Percentiles rank a stretch among this genome's conserved stretches.
Evolutionary conservation across 2,113 vertebrate genomes (phyloP).

Genomic region (Calidris pygmaea): DNA sequence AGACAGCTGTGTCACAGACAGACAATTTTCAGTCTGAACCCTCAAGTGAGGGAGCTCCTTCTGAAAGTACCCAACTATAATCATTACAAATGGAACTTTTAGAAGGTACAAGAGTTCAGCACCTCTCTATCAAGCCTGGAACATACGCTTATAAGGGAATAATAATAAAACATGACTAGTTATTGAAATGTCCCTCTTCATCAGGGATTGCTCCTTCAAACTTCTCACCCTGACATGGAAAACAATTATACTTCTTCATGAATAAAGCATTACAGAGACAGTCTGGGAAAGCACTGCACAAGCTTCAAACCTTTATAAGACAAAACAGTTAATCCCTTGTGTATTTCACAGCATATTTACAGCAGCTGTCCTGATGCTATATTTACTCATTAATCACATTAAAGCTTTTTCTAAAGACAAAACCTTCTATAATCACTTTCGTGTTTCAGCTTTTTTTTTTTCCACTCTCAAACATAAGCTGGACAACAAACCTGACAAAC

Average conservation of each 20-base stretch:
- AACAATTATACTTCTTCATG: background rate
- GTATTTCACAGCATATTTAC: background rate
- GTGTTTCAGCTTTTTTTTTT: background rate
- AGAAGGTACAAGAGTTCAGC: background rate
- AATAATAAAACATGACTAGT: background rate
- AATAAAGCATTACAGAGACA: background rate
- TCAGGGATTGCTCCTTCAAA: background rate
- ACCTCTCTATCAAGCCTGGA: background rate
- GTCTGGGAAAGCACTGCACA: background rate
- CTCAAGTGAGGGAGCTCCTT: background rate
- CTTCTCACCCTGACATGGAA: background rate
- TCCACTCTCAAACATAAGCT: background rate
- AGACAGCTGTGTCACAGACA: background rate
- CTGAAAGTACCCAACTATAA: background rate
- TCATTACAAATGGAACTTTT: background rate
- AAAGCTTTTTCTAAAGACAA: slow-evolving; percentile 27
- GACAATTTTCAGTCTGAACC: background rate
- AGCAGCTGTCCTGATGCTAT: slow-evolving; percentile 21
- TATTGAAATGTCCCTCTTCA: background rate
- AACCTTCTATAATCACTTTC: background rate
- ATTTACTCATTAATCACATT: slow-evolving; percentile 44
- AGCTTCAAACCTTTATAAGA: background rate
- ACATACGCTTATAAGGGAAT: background rate
- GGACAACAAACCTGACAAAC: background rate
- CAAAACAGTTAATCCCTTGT: slow-evolving; percentile 26